A percentile compares a stretch with the other conserved stretches of the same genome.
These are phyloP conservation scores for Aphidius ervi DNA, from an alignment of 1,140 invertebrate species.

Conservation along the genomic window DNA sequence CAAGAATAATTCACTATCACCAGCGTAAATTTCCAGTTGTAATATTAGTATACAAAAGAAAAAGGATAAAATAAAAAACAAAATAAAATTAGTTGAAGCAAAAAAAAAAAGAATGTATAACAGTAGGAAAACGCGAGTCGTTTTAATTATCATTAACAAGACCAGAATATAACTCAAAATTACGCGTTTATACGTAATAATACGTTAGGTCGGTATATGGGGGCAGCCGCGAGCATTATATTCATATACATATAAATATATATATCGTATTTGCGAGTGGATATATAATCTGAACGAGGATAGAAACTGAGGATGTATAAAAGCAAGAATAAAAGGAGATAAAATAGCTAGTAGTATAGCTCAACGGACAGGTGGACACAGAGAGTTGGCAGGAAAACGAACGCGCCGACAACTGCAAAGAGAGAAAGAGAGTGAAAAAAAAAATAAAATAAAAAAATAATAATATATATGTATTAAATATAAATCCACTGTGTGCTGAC, in stretches of 20 bases:
- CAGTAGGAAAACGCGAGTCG: slow-evolving; percentile 34
- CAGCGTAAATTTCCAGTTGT: background rate
- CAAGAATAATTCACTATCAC: slow-evolving; percentile 14
- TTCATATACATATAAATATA: background rate
- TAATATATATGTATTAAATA: too few species aligned
- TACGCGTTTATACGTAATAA: slow-evolving; percentile 51
- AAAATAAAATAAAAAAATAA: too few species aligned
- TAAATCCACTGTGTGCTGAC: too few species aligned
- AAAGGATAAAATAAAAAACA: slow-evolving; percentile 30
- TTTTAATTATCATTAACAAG: slow-evolving; percentile 55
- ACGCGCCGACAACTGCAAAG: slow-evolving; percentile 40
- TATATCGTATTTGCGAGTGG: slow-evolving; percentile 12
- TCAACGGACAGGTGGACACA: slow-evolving; percentile 18
- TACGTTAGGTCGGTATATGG: slow-evolving; percentile 34
- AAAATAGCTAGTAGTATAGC: background rate
- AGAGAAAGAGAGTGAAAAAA: slow-evolving; percentile 29
- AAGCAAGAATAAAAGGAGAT: background rate
- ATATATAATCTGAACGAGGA: background rate
- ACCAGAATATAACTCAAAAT: slow-evolving; percentile 49
- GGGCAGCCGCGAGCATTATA: slow-evolving; percentile 2
- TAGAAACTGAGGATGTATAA: too few species aligned
- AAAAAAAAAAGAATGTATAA: slow-evolving; percentile 35
- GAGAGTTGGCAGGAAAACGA: slow-evolving; percentile 27
- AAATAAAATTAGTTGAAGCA: slow-evolving; percentile 15
- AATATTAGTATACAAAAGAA: slow-evolving; percentile 19